Evolutionary conservation across 2,797 vertebrate species (phyloP), one percentile per base, ranked within the genome.

Genomic region (Periparus ater): DNA sequence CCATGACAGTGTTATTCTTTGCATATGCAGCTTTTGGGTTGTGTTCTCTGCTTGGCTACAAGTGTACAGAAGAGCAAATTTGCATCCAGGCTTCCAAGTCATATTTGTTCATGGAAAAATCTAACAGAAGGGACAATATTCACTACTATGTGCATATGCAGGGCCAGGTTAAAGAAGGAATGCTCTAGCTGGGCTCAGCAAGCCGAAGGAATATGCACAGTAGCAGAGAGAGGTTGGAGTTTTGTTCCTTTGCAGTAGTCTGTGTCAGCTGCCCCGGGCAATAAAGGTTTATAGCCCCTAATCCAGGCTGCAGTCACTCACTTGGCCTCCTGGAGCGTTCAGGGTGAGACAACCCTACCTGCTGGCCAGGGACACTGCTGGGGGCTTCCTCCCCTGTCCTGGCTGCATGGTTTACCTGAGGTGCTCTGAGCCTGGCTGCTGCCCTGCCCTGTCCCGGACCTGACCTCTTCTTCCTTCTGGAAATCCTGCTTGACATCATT

Each of bases 121-220:
- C 18, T 78, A 77, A n/a, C 61, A 79, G n/a, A 88, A 55, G 36
- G 40, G n/a, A 61, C 9, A 30, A 34, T 12, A 63, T 65, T 48
- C 30, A 65, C 18, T n/a, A 40, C 17, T 17, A 16, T 5, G 27
- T 58, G 27, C 26, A 42, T 3, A 6, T 15, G 3, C 34, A 91
- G 51, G 12, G 38, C 47, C 58, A 62, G 17, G 8, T 8, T 47
- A 61, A 67, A 85, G 57, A 36, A 60, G 17, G 11, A 75, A 15
- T 23, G 19, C 16, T 86, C n/a, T 55, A 36, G 30, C 13, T 58
- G 50, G 20, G 21, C 17, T 72, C 40, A 60, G 26, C 10, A 42
- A 1, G 1, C 55, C 61, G 36, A 30, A 61, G 18, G 25, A 50
- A 23, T 17, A 55, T 1, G 8, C 2, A 2, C 5, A 51, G 20